Evolutionary conservation across 2,797 vertebrate species (phyloP).

Genomic region (Propithecus perrieri): DNA sequence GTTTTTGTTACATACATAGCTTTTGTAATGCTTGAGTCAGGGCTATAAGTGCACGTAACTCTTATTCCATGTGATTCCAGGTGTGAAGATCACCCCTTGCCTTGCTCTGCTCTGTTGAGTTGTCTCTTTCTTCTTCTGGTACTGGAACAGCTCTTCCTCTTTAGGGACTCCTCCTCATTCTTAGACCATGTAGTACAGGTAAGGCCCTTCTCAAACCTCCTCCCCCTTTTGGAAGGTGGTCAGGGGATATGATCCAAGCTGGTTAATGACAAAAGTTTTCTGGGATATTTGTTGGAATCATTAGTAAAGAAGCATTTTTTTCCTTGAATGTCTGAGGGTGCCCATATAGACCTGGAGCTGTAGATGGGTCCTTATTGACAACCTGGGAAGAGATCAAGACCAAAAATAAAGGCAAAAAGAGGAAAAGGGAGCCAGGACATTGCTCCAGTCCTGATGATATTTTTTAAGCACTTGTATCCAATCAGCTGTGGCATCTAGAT

Average conservation of each 20-base stretch:
- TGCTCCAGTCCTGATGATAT: not conserved
- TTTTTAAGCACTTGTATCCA: not conserved
- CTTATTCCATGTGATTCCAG: not conserved
- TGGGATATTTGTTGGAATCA: not conserved
- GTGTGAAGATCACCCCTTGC: not conserved
- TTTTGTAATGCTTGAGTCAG: not conserved
- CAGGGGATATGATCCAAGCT: not conserved
- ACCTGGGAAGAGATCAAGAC: not conserved
- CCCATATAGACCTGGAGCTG: not conserved
- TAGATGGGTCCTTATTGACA: not conserved
- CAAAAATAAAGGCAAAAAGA: not conserved
- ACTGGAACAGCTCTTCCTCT: not conserved
- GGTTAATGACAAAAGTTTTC: not conserved
- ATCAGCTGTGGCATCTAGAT: not conserved
- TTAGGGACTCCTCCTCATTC: not conserved
- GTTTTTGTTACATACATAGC: not conserved
- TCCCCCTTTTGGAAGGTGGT: not conserved
- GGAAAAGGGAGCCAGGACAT: not conserved
- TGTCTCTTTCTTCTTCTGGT: not conserved
- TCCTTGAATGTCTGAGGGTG: not conserved
- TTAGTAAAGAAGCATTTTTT: not conserved
- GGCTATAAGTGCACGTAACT: not conserved
- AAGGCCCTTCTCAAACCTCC: not conserved
- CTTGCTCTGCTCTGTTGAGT: not conserved
- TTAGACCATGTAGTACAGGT: not conserved